Evolutionary conservation across 2,113 vertebrate genomes (phyloP), one percentile per base, ranked within the genome.

Genomic region (Aramus guarauna): DNA sequence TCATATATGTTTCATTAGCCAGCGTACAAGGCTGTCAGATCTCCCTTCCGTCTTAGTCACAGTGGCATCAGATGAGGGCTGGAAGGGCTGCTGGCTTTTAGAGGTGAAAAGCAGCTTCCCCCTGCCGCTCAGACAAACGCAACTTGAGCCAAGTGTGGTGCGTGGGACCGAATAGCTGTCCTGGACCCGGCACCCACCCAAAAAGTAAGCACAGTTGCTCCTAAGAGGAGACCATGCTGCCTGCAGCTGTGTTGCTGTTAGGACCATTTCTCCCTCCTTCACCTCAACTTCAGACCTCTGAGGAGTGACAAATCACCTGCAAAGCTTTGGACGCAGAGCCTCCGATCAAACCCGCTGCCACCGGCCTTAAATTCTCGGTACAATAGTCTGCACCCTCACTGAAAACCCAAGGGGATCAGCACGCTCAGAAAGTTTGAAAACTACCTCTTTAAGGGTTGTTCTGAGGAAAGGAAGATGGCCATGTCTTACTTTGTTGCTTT

Each of bases 321-420:
- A 76, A 73, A 82, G 14, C 76, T 83, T 8, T 32, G 55, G 34
- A 9, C 0, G 0, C 1, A 1, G 34, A 83, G 10, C 48, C 43
- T 37, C 75, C 13, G 1, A 84, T 69, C 55, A 58, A 89, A 73
- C 27, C 36, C 3, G 1, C 17, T 48, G 36, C 29, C n/a, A 73
- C 11, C 3, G 3, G 12, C 30, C 45, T 80, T 48, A 60, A 68
- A 60, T 72, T 60, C 75, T 56, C 72, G 83, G 16, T 30, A 14
- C 48, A 52, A 8, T 2, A 45, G 18, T 80, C 89, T 39, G 19
- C 45, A 53, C 16, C 11, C 64, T 88, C 63, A 27, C 30, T 50
- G 34, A 53, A 93, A 86, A 89, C 20, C 7, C 12, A 26, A 7
- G 27, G 26, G 9, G 36, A 23, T 60, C 20, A 39, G 26, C 29